These are phyloP conservation scores for Neocrepidodera transversa DNA, from an alignment of 2,888 invertebrate genomes.

Conservation along the genomic window DNA sequence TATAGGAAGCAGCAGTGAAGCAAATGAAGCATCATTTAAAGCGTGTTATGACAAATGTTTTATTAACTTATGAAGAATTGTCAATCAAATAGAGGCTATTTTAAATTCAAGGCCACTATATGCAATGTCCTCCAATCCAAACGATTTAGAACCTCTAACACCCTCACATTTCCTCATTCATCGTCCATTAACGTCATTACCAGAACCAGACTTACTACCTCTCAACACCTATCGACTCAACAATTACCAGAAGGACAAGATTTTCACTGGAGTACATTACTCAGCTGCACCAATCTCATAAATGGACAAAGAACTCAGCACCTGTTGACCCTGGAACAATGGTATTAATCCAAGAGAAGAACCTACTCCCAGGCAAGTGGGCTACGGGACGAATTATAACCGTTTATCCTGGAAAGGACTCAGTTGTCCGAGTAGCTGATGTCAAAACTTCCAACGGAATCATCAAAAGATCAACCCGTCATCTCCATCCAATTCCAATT, in stretches of 20 bases:
- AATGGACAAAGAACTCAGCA: neutral
- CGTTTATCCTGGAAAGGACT: neutral
- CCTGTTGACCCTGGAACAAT: neutral
- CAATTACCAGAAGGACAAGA: neutral
- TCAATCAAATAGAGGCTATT: neutral
- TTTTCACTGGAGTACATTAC: neutral
- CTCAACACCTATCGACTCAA: neutral
- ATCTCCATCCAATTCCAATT: constrained; percentile 4
- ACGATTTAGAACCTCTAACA: neutral
- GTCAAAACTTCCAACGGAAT: too few species aligned
- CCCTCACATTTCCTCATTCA: neutral
- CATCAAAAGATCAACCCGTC: constrained; percentile 1
- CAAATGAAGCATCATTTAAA: constrained; percentile 21
- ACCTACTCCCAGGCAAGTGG: constrained; percentile 2
- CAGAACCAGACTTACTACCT: neutral
- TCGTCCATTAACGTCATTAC: neutral
- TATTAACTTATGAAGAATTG: constrained; percentile 10
- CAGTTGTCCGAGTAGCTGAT: too few species aligned
- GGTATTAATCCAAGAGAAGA: constrained; percentile 1
- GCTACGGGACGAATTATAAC: neutral
- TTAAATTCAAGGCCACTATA: neutral
- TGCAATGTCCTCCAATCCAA: neutral
- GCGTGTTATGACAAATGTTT: neutral
- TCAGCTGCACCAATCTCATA: constrained; percentile 5
- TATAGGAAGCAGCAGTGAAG: constrained; percentile 8